phyloP scores from a whole-genome alignment of 2,888 invertebrate species.

The Cataglyphis cursor region DNA sequence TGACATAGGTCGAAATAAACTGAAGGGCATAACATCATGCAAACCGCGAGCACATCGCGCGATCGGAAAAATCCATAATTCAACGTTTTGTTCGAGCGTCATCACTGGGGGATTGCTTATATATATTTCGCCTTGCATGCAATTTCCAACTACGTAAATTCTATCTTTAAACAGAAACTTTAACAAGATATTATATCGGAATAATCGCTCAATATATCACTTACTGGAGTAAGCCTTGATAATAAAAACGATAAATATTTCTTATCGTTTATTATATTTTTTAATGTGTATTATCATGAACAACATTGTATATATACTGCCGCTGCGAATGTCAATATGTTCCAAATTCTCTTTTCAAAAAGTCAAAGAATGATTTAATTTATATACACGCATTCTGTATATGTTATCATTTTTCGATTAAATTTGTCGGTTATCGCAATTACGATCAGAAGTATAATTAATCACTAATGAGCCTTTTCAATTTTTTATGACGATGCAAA shows the following conservation, averaged over 20 bases:
- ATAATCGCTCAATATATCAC: constrained; percentile 1
- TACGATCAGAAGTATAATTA: constrained; percentile 42
- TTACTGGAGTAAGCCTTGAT: background rate
- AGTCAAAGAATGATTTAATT: constrained; percentile 5
- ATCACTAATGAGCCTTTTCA: constrained; percentile 31
- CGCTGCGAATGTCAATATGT: background rate
- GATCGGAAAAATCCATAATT: constrained; percentile 67
- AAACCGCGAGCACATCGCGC: constrained; percentile 31
- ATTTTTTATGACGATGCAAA: constrained; percentile 5
- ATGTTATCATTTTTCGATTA: constrained; percentile 22
- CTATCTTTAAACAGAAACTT: background rate
- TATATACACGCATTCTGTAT: background rate
- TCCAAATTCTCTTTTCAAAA: background rate
- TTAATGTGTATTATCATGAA: background rate
- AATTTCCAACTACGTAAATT: constrained; percentile 1
- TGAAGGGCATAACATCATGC: constrained; percentile 50
- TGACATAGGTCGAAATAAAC: constrained; percentile 44
- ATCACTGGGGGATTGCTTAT: constrained; percentile 16
- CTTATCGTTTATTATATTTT: background rate
- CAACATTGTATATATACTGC: background rate
- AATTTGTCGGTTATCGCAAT: constrained; percentile 19
- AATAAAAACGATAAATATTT: constrained; percentile 1
- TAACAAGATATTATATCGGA: background rate
- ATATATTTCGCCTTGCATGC: constrained; percentile 18
- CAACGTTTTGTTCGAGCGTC: constrained; percentile 60